These are phyloP conservation scores for Micrasema longulum DNA, from an alignment of 1,140 invertebrate genomes.

Conservation along the genomic window DNA sequence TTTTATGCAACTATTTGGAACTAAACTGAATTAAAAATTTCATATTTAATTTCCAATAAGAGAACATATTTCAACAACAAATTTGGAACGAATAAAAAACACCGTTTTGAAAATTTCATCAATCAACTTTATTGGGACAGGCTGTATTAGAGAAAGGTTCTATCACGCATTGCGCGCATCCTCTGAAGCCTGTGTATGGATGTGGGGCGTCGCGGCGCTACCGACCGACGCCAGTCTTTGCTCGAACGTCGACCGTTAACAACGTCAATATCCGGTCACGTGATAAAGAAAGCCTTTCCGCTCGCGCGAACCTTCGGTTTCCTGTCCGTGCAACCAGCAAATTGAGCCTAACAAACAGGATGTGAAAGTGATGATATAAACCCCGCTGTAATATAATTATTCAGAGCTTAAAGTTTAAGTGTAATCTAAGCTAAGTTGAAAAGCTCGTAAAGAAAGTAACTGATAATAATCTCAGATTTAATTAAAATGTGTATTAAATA, in stretches of 20 bases:
- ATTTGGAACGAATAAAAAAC: not conserved
- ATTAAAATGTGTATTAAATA: not conserved
- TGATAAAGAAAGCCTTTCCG: constrained; percentile 15
- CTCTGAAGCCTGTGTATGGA: constrained; percentile 3
- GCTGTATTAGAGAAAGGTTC: constrained; percentile 10
- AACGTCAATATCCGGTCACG: constrained; percentile 31
- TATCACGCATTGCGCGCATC: constrained; percentile 34
- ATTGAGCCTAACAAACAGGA: not conserved
- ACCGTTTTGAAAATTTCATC: not conserved
- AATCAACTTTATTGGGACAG: constrained; percentile 28
- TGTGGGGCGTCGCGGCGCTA: constrained; percentile 15
- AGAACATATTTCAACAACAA: not conserved
- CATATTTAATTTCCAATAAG: not conserved
- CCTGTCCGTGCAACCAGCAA: constrained; percentile 17
- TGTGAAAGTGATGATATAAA: constrained; percentile 10
- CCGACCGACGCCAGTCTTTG: constrained; percentile 29
- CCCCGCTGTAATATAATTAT: too few species aligned
- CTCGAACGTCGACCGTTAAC: constrained; percentile 25
- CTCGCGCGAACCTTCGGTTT: constrained; percentile 7
- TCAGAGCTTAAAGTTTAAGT: too few species aligned
- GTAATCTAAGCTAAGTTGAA: not conserved
- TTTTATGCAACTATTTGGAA: too few species aligned
- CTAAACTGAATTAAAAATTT: too few species aligned
- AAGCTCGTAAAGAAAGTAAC: not conserved
- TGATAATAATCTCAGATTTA: not conserved